Percentiles rank a stretch among this genome's conserved stretches.
Conservation (phyloP, 1,140 invertebrate species). For the Eriocheir sinensis region DNA sequence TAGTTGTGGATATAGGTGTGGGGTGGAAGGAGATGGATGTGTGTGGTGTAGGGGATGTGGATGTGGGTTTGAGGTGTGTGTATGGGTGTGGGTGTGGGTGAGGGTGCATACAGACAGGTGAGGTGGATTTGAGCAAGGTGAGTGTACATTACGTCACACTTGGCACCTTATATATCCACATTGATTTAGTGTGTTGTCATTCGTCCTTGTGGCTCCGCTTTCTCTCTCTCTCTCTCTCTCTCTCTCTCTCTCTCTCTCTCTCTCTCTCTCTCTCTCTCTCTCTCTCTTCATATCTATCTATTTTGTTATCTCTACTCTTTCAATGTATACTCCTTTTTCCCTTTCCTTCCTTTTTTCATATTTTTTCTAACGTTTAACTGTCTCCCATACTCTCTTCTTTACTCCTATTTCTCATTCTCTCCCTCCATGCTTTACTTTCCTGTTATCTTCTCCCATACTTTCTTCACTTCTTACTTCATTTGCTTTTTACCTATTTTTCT, state of each 20-base stretch:
- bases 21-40: neutral
- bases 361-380: neutral
- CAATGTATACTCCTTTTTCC: no score
- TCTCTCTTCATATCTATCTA: no score
- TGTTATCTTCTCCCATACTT: neutral
- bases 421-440: no score
- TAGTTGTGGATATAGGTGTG: neutral
- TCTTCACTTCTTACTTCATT: neutral
- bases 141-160: conserved; percentile 10
- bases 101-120: neutral
- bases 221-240: neutral
- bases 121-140: neutral
- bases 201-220: conserved; percentile 15
- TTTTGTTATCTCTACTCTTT: no score
- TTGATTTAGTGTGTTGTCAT: neutral
- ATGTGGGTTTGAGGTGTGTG: neutral
- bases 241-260: neutral
- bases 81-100: neutral
- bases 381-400: no score
- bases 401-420: no score
- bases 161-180: conserved; percentile 33
- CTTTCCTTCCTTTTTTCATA: no score
- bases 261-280: neutral
- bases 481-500: neutral
- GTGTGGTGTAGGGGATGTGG: neutral